These are phyloP conservation scores for Indri indri DNA, from an alignment of 2,113 vertebrate genomes.

Conservation along the genomic window DNA sequence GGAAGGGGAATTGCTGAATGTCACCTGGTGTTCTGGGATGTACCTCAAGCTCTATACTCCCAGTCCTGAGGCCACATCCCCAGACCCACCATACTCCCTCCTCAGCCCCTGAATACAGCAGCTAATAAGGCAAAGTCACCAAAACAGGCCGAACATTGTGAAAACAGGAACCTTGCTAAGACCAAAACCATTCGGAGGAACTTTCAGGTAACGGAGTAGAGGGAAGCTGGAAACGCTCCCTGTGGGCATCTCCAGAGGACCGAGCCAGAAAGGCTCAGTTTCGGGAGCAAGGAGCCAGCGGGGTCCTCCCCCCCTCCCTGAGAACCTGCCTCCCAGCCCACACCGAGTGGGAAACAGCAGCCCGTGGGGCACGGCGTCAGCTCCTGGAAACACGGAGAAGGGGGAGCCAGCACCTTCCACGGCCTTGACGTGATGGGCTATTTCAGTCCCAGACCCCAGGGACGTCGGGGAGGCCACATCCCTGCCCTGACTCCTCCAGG, in stretches of 20 bases:
- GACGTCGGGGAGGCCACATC: accelerated
- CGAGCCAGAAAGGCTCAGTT: accelerated
- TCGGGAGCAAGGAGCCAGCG: neutral
- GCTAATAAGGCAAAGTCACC: neutral
- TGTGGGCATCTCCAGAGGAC: accelerated
- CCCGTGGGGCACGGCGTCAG: neutral
- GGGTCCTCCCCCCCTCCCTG: neutral
- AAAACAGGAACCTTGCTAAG: neutral
- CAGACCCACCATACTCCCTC: accelerated
- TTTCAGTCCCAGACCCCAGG: neutral
- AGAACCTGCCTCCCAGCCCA: neutral
- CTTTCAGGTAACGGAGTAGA: accelerated
- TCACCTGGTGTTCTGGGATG: accelerated
- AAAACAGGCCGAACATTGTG: accelerated
- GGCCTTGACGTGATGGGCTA: accelerated
- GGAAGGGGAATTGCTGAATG: accelerated
- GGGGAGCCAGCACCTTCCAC: accelerated
- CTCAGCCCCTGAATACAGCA: too few species aligned
- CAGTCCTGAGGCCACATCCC: neutral
- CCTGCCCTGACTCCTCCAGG: accelerated
- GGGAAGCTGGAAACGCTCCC: accelerated
- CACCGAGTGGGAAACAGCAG: neutral
- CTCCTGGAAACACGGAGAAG: neutral
- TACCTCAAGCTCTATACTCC: accelerated
- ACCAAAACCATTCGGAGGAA: neutral